Evolutionary conservation across 2,797 vertebrate genomes (phyloP).

Genomic region (Trematocara caparti): DNA sequence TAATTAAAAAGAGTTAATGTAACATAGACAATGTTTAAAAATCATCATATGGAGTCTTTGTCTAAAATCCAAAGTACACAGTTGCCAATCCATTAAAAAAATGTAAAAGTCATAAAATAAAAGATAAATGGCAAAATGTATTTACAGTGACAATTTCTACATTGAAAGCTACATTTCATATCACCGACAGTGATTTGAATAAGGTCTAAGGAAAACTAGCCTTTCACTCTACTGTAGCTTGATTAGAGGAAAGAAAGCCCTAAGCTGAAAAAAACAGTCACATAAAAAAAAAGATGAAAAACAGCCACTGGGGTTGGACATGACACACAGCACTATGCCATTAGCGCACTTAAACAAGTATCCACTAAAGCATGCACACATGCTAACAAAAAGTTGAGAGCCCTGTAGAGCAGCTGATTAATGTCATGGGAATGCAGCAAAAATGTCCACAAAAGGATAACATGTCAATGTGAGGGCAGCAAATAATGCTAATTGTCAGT

Average conservation of each 20-base stretch:
- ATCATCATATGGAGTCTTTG: not conserved
- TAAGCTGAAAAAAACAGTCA: not conserved
- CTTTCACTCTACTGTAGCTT: not conserved
- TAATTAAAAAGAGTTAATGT: not conserved
- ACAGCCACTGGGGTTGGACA: constrained; percentile 15
- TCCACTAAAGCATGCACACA: constrained; percentile 2
- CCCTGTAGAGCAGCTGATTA: constrained; percentile 36
- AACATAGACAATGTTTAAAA: not conserved
- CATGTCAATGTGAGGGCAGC: constrained; percentile 7
- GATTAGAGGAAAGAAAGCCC: constrained; percentile 8
- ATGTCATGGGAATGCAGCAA: constrained; percentile 55
- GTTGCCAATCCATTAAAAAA: not conserved
- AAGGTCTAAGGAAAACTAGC: constrained; percentile 17
- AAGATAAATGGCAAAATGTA: not conserved
- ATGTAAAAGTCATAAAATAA: not conserved
- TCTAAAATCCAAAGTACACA: not conserved
- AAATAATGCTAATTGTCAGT: not conserved
- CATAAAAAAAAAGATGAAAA: constrained; percentile 4
- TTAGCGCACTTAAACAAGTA: constrained; percentile 15
- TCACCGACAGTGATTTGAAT: not conserved
- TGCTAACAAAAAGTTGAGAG: constrained; percentile 23
- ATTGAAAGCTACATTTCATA: not conserved
- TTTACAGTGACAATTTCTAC: not conserved
- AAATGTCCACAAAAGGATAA: constrained; percentile 37
- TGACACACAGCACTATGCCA: constrained; percentile 38